These are phyloP conservation scores for Chroicocephalus ridibundus DNA, from an alignment of 2,113 vertebrate species.

Conservation along the genomic window DNA sequence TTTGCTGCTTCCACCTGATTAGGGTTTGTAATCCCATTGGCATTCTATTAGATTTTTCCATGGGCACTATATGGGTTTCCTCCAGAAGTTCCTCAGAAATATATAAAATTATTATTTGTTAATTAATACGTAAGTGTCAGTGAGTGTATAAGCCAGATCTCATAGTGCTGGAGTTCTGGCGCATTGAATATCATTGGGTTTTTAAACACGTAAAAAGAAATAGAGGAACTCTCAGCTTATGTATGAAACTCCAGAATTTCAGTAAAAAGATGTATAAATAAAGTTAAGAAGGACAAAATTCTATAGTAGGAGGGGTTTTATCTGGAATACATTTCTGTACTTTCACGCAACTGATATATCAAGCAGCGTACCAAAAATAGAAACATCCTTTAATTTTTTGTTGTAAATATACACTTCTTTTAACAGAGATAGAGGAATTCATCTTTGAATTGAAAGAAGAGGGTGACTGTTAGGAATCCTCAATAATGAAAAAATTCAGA, in stretches of 20 bases:
- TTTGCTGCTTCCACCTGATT: not conserved
- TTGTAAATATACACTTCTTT: not conserved
- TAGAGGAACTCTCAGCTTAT: not conserved
- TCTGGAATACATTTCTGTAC: not conserved
- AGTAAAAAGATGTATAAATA: not conserved
- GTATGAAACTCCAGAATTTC: not conserved
- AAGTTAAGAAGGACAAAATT: not conserved
- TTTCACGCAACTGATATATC: not conserved
- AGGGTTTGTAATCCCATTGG: not conserved
- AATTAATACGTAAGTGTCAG: not conserved
- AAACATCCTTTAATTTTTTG: not conserved
- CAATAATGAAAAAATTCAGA: not conserved
- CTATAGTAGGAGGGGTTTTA: not conserved
- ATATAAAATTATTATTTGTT: not conserved
- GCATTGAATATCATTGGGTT: not conserved
- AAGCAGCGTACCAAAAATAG: not conserved
- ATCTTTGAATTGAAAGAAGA: not conserved
- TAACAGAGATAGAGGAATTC: not conserved
- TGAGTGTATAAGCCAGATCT: not conserved
- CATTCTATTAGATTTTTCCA: not conserved
- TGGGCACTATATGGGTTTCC: not conserved
- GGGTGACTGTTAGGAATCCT: not conserved
- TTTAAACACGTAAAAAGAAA: not conserved
- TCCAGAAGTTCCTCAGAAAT: not conserved
- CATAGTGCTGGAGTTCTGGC: not conserved